Base-by-base conservation (phyloP, 1,140 invertebrate species). In the Megalopta genalis region DNA sequence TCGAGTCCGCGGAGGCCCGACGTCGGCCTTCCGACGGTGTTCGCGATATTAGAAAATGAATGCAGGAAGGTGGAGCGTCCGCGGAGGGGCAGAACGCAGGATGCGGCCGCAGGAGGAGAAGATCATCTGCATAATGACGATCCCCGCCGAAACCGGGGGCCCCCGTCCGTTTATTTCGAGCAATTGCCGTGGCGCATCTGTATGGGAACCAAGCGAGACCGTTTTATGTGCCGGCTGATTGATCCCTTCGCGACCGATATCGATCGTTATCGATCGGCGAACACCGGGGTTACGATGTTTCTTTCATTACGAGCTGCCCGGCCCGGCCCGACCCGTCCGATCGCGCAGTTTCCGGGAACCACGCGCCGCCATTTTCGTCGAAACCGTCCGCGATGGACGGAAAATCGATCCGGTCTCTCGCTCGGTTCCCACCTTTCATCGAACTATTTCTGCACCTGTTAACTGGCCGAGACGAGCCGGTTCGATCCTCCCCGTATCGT, bases 91-190 rank as follows among this genome's bases (percentile, higher is more conserved):
- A 66, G 64, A n/a, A 46, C 54, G n/a, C 16, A 37, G 39, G 42
- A 49, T 39, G 21, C 32, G n/a, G 14, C 27, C 5, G 16, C 23
- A 46, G 23, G 64, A 69, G 25, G 64, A 69, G 25, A 59, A 4
- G 66, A 70, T 70, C 57, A 70, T 77, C 75, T 63, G 75, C 66
- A 77, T 77, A 70, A 77, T 70, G 57, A 77, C 66, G 57, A 52
- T 42, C 67, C 27, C 57, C 16, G 16, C 39, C 60, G 16, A 37
- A 54, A 32, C 12, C 21, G 27, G 7, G n/a, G 21, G 57, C 67
- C 67, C 32, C 32, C 32, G 32, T 49, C 57, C 27, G 37, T 77
- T 77, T 71, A 63, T 71, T 70, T 77, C 75, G n/a, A 77, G 42
- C 75, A 39, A 77, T 77, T 62, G 57, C 42, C 42, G 23, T 77